phyloP scores from a whole-genome alignment of 1,140 invertebrate species.

The Procambarus clarkii region DNA sequence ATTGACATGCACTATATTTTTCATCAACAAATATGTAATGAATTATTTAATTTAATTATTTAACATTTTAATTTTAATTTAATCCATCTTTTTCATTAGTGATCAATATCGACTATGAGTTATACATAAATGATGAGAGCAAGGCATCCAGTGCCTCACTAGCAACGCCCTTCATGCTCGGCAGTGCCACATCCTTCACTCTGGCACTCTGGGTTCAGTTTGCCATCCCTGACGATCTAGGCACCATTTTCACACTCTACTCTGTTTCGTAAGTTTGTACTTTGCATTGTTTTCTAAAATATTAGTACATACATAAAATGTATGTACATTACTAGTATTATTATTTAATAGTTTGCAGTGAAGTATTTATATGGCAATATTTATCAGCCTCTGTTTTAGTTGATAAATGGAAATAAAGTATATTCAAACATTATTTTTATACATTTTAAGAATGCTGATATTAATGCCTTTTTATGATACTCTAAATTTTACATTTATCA shows the following conservation, averaged over 20 bases:
- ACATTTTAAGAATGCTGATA: no score
- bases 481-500: no score
- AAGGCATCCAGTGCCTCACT: slow-evolving; percentile 89
- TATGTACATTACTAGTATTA: no score
- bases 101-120: slow-evolving; percentile 96
- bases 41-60: background rate
- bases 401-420: no score
- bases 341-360: no score
- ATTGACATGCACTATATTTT: background rate
- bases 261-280: slow-evolving; percentile 82
- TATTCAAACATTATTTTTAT: no score
- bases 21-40: slow-evolving; percentile 39
- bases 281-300: no score
- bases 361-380: no score
- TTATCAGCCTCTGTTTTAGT: no score
- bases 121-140: slow-evolving; percentile 93
- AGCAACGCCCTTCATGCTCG: slow-evolving; percentile 91
- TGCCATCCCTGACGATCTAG: slow-evolving; percentile 89
- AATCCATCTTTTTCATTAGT: slow-evolving; percentile 79
- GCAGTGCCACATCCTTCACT: slow-evolving; percentile 86
- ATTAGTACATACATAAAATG: no score
- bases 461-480: no score
- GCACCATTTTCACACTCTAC: slow-evolving; percentile 95
- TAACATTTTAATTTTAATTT: background rate
- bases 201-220: slow-evolving; percentile 98